phyloP scores from a whole-genome alignment of 2,113 vertebrate genomes.

The Balaenoptera acutorostrata region DNA sequence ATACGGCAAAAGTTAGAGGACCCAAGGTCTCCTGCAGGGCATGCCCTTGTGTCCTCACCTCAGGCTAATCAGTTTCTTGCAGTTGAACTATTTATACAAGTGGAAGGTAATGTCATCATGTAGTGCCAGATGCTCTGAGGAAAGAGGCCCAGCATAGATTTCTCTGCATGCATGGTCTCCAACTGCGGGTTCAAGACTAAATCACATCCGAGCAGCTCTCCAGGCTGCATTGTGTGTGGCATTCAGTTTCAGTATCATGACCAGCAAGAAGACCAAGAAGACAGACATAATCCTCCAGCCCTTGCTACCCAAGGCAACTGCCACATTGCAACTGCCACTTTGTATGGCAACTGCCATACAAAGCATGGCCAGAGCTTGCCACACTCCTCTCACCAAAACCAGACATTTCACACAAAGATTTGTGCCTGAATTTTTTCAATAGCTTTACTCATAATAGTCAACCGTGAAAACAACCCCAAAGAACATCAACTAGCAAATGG shows the following conservation, averaged over 20 bases:
- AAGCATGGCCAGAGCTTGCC: neutral
- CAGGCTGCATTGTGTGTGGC: rapidly evolving
- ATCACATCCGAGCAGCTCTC: neutral
- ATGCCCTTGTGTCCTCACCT: neutral
- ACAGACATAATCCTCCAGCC: neutral
- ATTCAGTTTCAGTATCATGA: neutral
- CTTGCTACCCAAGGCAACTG: neutral
- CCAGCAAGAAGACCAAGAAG: neutral
- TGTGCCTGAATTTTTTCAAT: neutral
- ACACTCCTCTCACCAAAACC: neutral
- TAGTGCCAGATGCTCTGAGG: neutral
- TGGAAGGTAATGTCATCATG: rapidly evolving
- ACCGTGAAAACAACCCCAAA: neutral
- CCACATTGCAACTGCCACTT: neutral
- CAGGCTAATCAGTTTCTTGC: neutral
- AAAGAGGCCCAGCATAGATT: rapidly evolving
- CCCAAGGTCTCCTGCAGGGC: neutral
- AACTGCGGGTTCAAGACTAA: neutral
- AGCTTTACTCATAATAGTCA: neutral
- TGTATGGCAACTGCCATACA: neutral
- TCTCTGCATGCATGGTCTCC: neutral
- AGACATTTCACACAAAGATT: neutral
- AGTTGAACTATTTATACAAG: neutral
- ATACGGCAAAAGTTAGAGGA: neutral
- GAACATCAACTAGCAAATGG: neutral